Base-by-base conservation (phyloP, 2,113 vertebrate species). In the Dasypus novemcinctus region DNA sequence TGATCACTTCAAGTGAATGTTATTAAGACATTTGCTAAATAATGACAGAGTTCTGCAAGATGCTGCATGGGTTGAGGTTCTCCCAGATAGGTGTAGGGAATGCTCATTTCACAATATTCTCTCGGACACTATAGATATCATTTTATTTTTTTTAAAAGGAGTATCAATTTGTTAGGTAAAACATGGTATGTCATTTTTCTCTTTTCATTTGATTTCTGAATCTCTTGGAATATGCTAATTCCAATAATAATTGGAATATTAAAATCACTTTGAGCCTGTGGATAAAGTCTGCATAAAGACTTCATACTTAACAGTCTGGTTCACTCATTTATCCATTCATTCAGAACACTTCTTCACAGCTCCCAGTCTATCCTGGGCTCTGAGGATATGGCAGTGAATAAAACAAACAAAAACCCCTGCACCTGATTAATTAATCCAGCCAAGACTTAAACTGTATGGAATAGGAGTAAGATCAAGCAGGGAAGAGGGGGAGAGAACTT, bases 61-160 rank as follows among this genome's bases (percentile, higher is more conserved):
- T 27, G 36, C 1, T 43, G 49, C 10, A 15, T 10, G 17, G 13
- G 4, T 11, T 33, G 23, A 20, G 68, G 43, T 36, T 36, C 7
- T 36, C 36, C 23, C 9, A 4, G 18, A 31, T 6, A 21, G 25
- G 6, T 75, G 29, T 17, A 0, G 29, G 41, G 27, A 18, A 41
- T 0, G 20, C 20, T 29, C 4, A 7, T 15, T 41, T 31, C 17
- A 2, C 5, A 14, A 3, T 0, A 1, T 38, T 9, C 29, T 72
- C 66, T 21, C 8, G 33, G n/a, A 41, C 23, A n/a, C 2, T 0
- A 33, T 10, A 4, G 36, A 49, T n/a, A 36, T 25, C 57, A 59
- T 59, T 59, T 59, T 59, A n/a, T n/a, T 21, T 29, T 72, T 43
- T 21, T 63, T 14, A 23, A 61, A 49, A 57, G 17, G 18, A 18